These are phyloP conservation scores for Cephus rjabovi DNA, from an alignment of 2,888 invertebrate genomes.

Conservation along the genomic window DNA sequence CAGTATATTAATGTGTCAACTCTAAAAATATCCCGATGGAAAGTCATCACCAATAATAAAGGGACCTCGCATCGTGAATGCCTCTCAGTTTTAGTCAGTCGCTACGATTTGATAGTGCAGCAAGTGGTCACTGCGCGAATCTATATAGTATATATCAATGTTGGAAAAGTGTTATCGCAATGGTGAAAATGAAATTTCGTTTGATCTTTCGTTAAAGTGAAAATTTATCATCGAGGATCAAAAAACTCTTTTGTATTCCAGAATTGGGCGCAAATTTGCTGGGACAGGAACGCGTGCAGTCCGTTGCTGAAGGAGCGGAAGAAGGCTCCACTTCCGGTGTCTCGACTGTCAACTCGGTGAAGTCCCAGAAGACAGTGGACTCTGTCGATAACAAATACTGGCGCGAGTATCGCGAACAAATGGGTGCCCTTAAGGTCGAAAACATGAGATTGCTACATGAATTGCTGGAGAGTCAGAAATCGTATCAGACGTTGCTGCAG, in stretches of 20 bases:
- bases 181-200: not conserved
- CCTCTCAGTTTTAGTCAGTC: not conserved
- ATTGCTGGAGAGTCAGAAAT: slow-evolving; percentile 80
- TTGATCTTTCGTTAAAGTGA: not conserved
- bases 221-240: not conserved
- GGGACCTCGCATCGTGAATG: slow-evolving; percentile 20
- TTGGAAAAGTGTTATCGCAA: not conserved
- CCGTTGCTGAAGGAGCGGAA: slow-evolving; percentile 66
- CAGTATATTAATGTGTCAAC: slow-evolving; percentile 41
- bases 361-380: slow-evolving; percentile 70
- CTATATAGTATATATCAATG: not conserved
- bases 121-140: not conserved
- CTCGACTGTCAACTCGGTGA: slow-evolving; percentile 74
- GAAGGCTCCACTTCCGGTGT: slow-evolving; percentile 74
- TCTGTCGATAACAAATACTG: slow-evolving; percentile 64
- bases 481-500: slow-evolving; percentile 78
- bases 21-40: slow-evolving; percentile 45
- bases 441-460: slow-evolving; percentile 78
- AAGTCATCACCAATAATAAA: slow-evolving; percentile 41
- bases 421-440: slow-evolving; percentile 65
- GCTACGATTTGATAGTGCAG: not conserved
- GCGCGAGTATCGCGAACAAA: slow-evolving; percentile 67
- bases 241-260: slow-evolving; percentile 46
- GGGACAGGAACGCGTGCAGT: slow-evolving; percentile 74
- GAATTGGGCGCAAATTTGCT: slow-evolving; percentile 90